Conservation (phyloP, 2,888 invertebrate species). For the Andrena flavipes region DNA sequence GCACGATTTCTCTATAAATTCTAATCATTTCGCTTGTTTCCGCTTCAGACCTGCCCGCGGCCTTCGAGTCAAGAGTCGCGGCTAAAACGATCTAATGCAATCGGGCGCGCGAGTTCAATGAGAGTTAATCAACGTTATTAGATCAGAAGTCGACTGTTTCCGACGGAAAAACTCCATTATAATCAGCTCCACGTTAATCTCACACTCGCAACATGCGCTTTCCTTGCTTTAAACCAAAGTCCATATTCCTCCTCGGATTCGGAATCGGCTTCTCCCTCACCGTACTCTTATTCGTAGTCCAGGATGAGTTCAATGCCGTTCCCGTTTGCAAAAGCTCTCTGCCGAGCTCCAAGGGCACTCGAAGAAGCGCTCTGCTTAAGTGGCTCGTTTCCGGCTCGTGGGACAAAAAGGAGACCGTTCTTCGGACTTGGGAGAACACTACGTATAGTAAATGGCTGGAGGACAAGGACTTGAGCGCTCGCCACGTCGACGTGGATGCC, state of each 20-base stretch:
- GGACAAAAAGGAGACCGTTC: slow-evolving; percentile 18
- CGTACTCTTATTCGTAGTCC: slow-evolving; percentile 27
- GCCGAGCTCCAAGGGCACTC: not conserved
- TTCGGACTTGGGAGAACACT: slow-evolving; percentile 48
- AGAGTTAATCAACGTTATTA: slow-evolving; percentile 45
- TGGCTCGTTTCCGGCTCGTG: slow-evolving; percentile 7
- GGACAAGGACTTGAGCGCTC: slow-evolving; percentile 57
- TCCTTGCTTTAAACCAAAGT: slow-evolving; percentile 33
- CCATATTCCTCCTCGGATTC: slow-evolving; percentile 60
- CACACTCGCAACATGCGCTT: slow-evolving; percentile 45
- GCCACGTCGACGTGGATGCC: slow-evolving; percentile 73
- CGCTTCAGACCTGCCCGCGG: not conserved
- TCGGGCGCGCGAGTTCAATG: slow-evolving; percentile 24
- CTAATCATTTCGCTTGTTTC: not conserved
- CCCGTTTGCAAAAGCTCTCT: not conserved
- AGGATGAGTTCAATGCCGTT: slow-evolving; percentile 8
- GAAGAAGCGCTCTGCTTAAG: not conserved
- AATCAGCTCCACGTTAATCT: not conserved
- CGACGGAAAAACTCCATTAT: not conserved
- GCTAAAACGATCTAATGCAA: slow-evolving; percentile 20
- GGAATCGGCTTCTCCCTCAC: slow-evolving; percentile 62
- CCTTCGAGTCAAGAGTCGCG: not conserved
- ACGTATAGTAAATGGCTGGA: slow-evolving; percentile 76
- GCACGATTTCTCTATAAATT: not conserved
- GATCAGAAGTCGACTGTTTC: slow-evolving; percentile 28